Evolutionary conservation across 2,797 vertebrate genomes (phyloP).

Genomic region (Thamnophis elegans): DNA sequence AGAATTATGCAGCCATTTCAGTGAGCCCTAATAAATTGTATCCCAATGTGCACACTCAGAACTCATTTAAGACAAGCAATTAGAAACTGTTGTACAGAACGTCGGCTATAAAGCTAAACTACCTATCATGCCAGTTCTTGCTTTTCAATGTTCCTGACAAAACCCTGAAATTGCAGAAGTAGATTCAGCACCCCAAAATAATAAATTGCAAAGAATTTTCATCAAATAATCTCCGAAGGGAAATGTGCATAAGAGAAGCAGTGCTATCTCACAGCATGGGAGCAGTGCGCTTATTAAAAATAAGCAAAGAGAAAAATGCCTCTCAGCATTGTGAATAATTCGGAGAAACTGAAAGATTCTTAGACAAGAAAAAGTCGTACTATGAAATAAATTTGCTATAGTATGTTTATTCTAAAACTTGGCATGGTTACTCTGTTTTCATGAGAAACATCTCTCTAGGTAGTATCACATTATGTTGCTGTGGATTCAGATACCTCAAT

Average conservation of each 20-base stretch:
- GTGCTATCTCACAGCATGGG: conserved; percentile 21
- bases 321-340: not conserved
- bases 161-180: conserved; percentile 4
- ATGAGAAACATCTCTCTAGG: not conserved
- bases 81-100: conserved; percentile 51
- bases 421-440: not conserved
- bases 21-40: conserved; percentile 49
- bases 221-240: conserved; percentile 10
- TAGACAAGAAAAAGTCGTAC: not conserved
- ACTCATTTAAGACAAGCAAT: conserved; percentile 53
- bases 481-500: not conserved
- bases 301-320: conserved; percentile 26
- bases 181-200: conserved; percentile 23
- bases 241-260: conserved; percentile 32
- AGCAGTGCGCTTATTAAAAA: conserved; percentile 28
- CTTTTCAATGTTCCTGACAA: conserved; percentile 21
- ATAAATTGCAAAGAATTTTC: conserved; percentile 29
- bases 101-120: not conserved
- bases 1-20: conserved; percentile 27
- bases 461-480: not conserved
- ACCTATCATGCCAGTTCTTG: conserved; percentile 37
- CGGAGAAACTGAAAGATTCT: not conserved
- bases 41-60: conserved; percentile 39
- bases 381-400: conserved; percentile 16
- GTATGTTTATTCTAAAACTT: conserved; percentile 21